Evolutionary conservation across 2,113 vertebrate genomes (phyloP).

Genomic region (Rhodinocichla rosea): DNA sequence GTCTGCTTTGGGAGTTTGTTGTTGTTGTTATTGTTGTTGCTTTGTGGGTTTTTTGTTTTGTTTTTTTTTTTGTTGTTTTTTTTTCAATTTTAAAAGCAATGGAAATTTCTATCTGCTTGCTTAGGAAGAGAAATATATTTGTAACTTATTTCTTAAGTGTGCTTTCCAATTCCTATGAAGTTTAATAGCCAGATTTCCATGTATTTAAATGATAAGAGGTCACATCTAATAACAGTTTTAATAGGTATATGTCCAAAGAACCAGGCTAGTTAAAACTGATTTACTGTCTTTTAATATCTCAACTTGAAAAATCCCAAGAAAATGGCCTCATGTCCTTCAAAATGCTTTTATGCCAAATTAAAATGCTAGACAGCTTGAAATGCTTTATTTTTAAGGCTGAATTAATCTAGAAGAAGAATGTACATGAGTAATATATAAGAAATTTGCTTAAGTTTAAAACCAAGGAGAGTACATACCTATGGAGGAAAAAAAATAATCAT

Average conservation of each 20-base stretch:
- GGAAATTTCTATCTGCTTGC: background rate
- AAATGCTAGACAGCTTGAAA: background rate
- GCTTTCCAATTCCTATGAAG: background rate
- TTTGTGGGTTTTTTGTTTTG: background rate
- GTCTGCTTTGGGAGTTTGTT: accelerated
- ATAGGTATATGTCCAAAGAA: background rate
- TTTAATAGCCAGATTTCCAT: background rate
- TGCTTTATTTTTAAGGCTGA: background rate
- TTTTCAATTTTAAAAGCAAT: background rate
- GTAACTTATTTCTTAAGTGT: background rate
- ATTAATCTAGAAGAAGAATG: background rate
- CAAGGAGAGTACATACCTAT: background rate
- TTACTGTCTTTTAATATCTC: background rate
- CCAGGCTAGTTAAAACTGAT: background rate
- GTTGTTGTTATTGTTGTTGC: too few species aligned
- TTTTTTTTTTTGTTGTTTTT: too few species aligned
- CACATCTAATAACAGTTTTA: background rate
- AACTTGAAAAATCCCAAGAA: background rate
- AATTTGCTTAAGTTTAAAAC: background rate
- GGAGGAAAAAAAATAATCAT: background rate
- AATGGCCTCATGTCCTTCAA: background rate
- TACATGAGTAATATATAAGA: background rate
- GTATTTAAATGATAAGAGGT: background rate
- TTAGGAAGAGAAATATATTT: background rate
- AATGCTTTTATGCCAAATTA: background rate